Base-by-base conservation (phyloP, 2,888 invertebrate genomes). In the Andrena camellia region DNA sequence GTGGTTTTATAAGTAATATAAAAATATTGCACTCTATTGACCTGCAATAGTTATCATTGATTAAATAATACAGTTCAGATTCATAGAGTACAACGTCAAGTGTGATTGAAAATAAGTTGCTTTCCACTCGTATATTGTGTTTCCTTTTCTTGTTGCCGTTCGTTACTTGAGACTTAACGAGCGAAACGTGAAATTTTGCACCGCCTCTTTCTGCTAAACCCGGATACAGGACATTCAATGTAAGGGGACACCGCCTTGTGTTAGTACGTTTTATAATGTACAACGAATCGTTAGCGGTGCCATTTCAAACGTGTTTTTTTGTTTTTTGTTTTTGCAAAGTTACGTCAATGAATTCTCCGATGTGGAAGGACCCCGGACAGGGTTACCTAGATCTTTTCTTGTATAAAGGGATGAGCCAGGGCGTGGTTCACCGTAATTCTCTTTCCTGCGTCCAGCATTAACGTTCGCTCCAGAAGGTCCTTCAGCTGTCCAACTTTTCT, bases 341-440 rank as follows among this genome's bases (percentile, higher is more conserved):
- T 89, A 89, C 83, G 86, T 90, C 85, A 90, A 75, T 90, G 80
- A 90, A 87, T 87, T 90, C 84, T 87, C 87, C 90, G 90, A 81
- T 89, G 90, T 85, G 84, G 87, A 90, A 88, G 88, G 80, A 84
- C 89, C 89, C 88, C 80, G 63, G 85, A 57, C 82, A 88, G 89
- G 93, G 93, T 93, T 93, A 93, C 93, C 93, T 94, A 97, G 93
- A 98, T 97, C 95, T 97, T 98, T 93, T 99, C 99, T 95, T 98
- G 97, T 92, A 99, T 99, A 94, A 99, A 99, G 0, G 98, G 97
- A 95, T 99, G 99, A 29, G 97, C 96, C 71, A 99, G 95, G 54
- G 99, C 98, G 93, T 98, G 98, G 94, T 98, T 98, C 86, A 99
- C 96, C n/a, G 98, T 97, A 88, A 98, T 97, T 76, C 99, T 96